Percentiles rank a stretch among this genome's conserved stretches.
phyloP scores from a whole-genome alignment of 1,140 invertebrate species.

The Ptiloglossa arizonensis region DNA sequence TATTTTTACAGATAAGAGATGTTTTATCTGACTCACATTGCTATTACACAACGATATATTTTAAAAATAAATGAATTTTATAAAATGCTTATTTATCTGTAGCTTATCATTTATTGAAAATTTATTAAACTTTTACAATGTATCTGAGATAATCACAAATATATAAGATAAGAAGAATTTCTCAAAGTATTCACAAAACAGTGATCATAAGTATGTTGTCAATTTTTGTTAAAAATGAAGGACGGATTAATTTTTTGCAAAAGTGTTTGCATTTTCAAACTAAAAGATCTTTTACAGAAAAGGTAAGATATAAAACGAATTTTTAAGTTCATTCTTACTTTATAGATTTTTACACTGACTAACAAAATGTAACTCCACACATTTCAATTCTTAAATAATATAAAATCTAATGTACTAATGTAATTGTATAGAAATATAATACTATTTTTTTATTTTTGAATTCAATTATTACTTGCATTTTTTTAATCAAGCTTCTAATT shows the following conservation, averaged over 20 bases:
- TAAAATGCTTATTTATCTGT: not conserved
- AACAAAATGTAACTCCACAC: too few relatives aligned
- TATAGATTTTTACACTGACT: not conserved
- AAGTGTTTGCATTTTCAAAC: not conserved
- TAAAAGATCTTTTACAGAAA: not conserved
- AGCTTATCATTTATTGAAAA: not conserved
- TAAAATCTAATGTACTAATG: not conserved
- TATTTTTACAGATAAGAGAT: not conserved
- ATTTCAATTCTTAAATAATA: not conserved
- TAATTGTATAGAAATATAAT: not conserved
- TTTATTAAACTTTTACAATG: not conserved
- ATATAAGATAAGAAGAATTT: not conserved
- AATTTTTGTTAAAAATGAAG: not conserved
- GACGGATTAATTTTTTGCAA: not conserved
- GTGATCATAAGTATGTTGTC: not conserved
- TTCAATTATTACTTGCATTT: not conserved
- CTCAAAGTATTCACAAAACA: not conserved
- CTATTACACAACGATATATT: not conserved
- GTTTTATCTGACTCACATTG: not conserved
- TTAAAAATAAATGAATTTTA: not conserved
- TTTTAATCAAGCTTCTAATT: too few relatives aligned
- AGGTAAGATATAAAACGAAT: conserved; percentile 6
- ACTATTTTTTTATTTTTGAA: too few relatives aligned
- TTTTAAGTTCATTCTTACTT: conserved; percentile 7
- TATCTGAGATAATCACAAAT: not conserved